Percentiles rank a stretch among this genome's conserved stretches.
These are phyloP conservation scores for Bombyx huttoni DNA, from an alignment of 2,888 invertebrate species.

Conservation along the genomic window DNA sequence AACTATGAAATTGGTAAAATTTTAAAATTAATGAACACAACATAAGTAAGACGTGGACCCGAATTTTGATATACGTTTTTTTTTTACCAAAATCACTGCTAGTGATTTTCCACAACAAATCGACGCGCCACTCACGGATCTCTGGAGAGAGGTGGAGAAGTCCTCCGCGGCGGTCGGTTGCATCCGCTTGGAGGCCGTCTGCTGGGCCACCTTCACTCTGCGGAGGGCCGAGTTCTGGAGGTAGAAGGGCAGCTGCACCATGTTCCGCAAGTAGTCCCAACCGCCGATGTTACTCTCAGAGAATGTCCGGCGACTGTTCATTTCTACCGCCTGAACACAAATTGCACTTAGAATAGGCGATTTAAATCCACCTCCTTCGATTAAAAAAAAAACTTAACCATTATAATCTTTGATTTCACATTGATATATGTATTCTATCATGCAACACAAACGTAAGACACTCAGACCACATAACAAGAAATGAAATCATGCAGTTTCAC, in stretches of 20 bases:
- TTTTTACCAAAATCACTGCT: too few relatives aligned
- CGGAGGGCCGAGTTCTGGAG: constrained; percentile 96
- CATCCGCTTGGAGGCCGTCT: constrained; percentile 75
- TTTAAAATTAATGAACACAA: too few relatives aligned
- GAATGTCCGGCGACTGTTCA: constrained; percentile 88
- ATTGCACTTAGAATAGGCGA: not conserved
- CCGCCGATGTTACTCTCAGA: constrained; percentile 95
- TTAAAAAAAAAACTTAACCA: not conserved
- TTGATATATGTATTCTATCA: not conserved
- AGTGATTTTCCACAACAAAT: too few relatives aligned
- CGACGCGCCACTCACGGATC: constrained; percentile 43
- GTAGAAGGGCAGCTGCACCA: constrained; percentile 98
- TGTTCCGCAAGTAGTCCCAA: constrained; percentile 93
- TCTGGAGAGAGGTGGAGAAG: constrained; percentile 57
- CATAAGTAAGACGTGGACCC: too few relatives aligned
- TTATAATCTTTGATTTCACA: not conserved
- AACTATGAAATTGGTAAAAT: too few relatives aligned
- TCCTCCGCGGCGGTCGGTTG: constrained; percentile 70
- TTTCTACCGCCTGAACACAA: constrained; percentile 82
- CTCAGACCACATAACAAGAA: not conserved
- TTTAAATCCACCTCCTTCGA: not conserved
- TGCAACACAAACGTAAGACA: not conserved
- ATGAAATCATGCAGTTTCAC: constrained; percentile 6
- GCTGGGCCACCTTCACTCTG: constrained; percentile 89
- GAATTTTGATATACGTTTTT: too few relatives aligned